A percentile compares a stretch with the other conserved stretches of the same genome.
Evolutionary conservation across 2,797 vertebrate genomes (phyloP).

Genomic region (Sibirionetta formosa): DNA sequence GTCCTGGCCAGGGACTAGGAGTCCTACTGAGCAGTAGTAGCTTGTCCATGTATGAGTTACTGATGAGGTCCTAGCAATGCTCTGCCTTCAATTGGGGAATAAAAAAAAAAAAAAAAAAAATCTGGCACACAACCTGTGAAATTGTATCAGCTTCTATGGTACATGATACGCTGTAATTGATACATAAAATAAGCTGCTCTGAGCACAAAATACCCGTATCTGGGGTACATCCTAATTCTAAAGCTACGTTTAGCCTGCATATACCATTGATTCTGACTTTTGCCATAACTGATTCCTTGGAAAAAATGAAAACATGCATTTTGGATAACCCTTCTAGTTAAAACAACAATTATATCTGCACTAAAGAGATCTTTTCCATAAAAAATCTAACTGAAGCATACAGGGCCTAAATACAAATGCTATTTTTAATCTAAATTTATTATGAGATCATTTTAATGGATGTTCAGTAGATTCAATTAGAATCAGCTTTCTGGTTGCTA

Average conservation of each 20-base stretch:
- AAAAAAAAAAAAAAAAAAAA: not conserved
- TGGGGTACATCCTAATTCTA: not conserved
- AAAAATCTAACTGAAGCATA: not conserved
- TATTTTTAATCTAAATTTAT: not conserved
- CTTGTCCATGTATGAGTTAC: not conserved
- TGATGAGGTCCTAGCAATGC: not conserved
- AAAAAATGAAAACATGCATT: not conserved
- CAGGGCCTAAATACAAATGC: not conserved
- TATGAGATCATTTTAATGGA: not conserved
- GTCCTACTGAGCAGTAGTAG: not conserved
- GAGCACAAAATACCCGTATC: not conserved
- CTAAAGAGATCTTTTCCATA: not conserved
- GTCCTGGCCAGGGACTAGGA: not conserved
- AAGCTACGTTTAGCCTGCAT: not conserved
- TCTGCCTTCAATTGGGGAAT: not conserved
- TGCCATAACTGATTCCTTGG: not conserved
- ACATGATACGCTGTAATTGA: not conserved
- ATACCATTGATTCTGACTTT: not conserved
- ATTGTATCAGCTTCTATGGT: not conserved
- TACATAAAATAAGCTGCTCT: not conserved
- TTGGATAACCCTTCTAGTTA: not conserved
- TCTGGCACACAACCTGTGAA: not conserved
- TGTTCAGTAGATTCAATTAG: conserved; percentile 13
- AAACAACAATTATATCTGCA: not conserved
- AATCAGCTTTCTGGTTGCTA: not conserved